A percentile compares a stretch with the other conserved stretches of the same genome.
phyloP scores from a whole-genome alignment of 2,888 invertebrate species.

The Latrodectus elegans region DNA sequence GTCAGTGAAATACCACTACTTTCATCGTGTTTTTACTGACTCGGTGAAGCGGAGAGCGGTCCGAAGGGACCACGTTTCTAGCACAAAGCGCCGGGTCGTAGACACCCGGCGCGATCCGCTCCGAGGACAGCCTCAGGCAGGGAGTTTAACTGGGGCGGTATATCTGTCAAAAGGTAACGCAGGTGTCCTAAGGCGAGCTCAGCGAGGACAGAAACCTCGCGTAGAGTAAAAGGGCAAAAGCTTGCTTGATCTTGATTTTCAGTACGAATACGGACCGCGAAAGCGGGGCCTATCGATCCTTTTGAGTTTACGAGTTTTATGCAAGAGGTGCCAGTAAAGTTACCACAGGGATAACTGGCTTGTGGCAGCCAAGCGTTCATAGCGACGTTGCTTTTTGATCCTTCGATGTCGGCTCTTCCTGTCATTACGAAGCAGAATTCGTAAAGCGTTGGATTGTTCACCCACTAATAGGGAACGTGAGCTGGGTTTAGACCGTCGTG shows the following conservation, averaged over 20 bases:
- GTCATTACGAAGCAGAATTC: slow-evolving; percentile 84
- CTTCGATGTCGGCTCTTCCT: slow-evolving; percentile 85
- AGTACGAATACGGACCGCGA: slow-evolving; percentile 78
- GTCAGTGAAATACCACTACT: slow-evolving; percentile 76
- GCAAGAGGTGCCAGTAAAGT: slow-evolving; percentile 75
- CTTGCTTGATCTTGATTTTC: slow-evolving; percentile 82
- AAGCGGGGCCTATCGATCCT: slow-evolving; percentile 83
- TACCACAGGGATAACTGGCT: slow-evolving; percentile 75
- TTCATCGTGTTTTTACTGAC: slow-evolving; percentile 79
- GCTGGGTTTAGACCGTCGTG: slow-evolving; percentile 82
- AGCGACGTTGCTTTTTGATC: slow-evolving; percentile 74
- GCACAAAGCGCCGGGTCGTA: slow-evolving; percentile 71
- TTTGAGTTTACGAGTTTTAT: slow-evolving; percentile 78
- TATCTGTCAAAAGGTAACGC: slow-evolving; percentile 82
- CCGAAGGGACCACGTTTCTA: slow-evolving; percentile 75
- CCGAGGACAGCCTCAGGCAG: slow-evolving; percentile 76
- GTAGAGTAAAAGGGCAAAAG: slow-evolving; percentile 83
- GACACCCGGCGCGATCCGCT: too few relatives aligned
- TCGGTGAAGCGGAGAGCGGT: slow-evolving; percentile 77
- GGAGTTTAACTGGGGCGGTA: slow-evolving; percentile 82
- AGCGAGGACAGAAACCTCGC: slow-evolving; percentile 83
- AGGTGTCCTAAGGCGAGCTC: slow-evolving; percentile 81
- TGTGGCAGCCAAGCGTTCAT: slow-evolving; percentile 75
- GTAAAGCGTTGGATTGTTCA: slow-evolving; percentile 84
- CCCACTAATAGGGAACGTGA: slow-evolving; percentile 82